phyloP scores from a whole-genome alignment of 2,888 invertebrate species.

The Catotricha subobsoleta region DNA sequence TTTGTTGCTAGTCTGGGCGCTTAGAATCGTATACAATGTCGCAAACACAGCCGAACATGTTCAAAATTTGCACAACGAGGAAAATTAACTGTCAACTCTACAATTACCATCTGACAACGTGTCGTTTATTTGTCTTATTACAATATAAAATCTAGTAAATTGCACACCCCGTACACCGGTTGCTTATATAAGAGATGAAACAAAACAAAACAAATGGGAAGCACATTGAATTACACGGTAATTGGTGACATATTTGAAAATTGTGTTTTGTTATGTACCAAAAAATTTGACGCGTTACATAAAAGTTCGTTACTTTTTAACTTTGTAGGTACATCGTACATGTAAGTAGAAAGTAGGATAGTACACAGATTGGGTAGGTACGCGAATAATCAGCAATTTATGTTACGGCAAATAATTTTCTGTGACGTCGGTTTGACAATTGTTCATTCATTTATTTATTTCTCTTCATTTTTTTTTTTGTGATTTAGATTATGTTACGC shows the following conservation, averaged over 20 bases:
- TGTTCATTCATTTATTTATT: too few relatives aligned
- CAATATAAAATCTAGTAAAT: constrained; percentile 3
- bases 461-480: too few relatives aligned
- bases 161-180: neutral
- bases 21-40: too few relatives aligned
- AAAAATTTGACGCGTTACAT: neutral
- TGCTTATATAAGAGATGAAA: neutral
- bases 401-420: neutral
- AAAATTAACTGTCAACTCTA: constrained; percentile 2
- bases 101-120: constrained; percentile 2
- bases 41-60: too few relatives aligned
- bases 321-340: neutral
- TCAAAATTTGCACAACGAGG: too few relatives aligned
- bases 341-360: neutral
- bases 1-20: too few relatives aligned
- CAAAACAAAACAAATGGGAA: neutral
- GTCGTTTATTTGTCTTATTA: constrained; percentile 4
- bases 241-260: neutral
- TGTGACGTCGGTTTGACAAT: constrained; percentile 1
- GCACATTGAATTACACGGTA: too few relatives aligned
- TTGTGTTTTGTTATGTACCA: neutral
- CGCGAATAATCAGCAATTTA: too few relatives aligned
- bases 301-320: neutral
- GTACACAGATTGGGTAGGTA: too few relatives aligned
- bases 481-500: too few relatives aligned